Percentiles rank a stretch among this genome's conserved stretches.
Evolutionary conservation across 2,113 vertebrate genomes (phyloP).

Genomic region (Motacilla tschutschensis): DNA sequence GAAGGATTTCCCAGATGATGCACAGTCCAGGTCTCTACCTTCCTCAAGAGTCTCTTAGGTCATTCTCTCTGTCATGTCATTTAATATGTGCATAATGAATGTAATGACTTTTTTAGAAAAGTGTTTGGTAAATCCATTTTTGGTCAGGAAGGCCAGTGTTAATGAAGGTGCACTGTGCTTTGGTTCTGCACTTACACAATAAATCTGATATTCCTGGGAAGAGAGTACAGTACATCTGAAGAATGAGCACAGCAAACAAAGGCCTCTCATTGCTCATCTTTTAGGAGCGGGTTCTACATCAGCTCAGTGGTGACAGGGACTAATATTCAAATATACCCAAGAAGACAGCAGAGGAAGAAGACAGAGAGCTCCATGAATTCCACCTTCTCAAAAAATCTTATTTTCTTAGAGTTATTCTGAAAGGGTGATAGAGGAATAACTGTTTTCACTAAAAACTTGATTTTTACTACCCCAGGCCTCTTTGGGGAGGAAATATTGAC

Average conservation of each 20-base stretch:
- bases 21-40: neutral
- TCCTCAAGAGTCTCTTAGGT: neutral
- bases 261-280: neutral
- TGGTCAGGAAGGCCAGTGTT: neutral
- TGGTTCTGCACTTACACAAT: neutral
- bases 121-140: neutral
- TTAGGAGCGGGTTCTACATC: neutral
- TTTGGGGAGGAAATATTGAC: neutral
- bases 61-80: neutral
- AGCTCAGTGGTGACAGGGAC: neutral
- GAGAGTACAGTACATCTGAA: neutral
- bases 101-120: neutral
- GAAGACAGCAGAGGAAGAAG: neutral
- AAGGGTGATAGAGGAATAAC: neutral
- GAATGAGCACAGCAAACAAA: neutral
- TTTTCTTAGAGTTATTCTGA: neutral
- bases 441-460: neutral
- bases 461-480: neutral
- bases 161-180: neutral
- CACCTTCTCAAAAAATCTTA: neutral
- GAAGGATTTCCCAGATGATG: neutral
- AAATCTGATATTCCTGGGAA: neutral
- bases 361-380: neutral
- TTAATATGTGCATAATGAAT: neutral
- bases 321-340: neutral